A percentile compares a stretch with the other conserved stretches of the same genome.
Conservation (phyloP, 64 coral and sea anemone genomes). For the Dendronephthya gigantea region DNA sequence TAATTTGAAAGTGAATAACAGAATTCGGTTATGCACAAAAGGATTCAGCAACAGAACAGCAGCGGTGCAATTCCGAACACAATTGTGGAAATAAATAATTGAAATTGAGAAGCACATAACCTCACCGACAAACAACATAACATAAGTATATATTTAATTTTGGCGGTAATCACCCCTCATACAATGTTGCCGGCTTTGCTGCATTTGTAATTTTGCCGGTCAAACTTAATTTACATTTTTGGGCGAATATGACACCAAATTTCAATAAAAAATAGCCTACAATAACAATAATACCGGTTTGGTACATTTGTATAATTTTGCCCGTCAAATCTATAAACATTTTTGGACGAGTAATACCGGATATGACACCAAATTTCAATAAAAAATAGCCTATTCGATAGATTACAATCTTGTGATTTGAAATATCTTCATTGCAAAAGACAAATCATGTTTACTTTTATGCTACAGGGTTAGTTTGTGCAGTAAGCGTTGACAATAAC, state of each 20-base stretch:
- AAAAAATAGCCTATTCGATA: conserved; percentile 9
- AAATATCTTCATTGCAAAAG: not conserved
- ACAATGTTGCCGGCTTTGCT: not conserved
- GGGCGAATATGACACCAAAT: not conserved
- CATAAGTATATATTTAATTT: too few species aligned
- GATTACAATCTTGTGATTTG: not conserved
- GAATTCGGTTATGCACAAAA: too few species aligned
- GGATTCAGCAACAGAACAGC: too few species aligned
- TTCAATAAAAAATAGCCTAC: not conserved
- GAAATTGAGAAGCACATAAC: too few species aligned
- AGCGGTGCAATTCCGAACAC: too few species aligned
- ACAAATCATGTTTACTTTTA: not conserved
- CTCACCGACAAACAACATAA: too few species aligned
- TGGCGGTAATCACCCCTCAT: too few species aligned
- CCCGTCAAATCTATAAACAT: not conserved
- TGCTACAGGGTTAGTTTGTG: not conserved
- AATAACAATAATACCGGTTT: too few species aligned
- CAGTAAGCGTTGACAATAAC: not conserved
- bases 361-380: not conserved
- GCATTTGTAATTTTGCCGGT: not conserved
- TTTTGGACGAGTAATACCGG: not conserved
- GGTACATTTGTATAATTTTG: not conserved
- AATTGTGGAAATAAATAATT: too few species aligned
- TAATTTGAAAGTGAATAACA: too few species aligned
- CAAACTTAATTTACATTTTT: not conserved